Percentiles rank a stretch among this genome's conserved stretches.
phyloP scores from a whole-genome alignment of 2,113 vertebrate genomes.

The Catharus minimus region DNA sequence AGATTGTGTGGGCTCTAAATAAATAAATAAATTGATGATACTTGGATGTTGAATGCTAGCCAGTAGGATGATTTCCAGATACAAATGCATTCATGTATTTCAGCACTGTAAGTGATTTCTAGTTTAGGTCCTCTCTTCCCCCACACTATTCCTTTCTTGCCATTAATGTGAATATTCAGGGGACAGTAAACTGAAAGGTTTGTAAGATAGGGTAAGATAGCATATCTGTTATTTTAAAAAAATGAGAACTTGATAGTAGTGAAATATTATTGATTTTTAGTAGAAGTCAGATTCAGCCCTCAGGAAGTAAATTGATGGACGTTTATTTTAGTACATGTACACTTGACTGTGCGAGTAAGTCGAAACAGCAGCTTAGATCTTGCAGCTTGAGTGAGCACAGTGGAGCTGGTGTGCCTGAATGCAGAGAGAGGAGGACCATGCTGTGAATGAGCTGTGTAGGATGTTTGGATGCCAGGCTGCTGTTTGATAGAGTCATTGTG shows the following conservation, averaged over 20 bases:
- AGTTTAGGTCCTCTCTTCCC: neutral
- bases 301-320: neutral
- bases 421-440: neutral
- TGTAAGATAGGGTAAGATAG: neutral
- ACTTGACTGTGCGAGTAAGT: neutral
- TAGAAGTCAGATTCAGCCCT: neutral
- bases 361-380: neutral
- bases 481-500: neutral
- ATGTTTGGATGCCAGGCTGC: neutral
- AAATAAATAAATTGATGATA: neutral
- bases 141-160: rapidly evolving
- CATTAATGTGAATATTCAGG: neutral
- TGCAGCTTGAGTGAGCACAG: neutral
- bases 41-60: neutral
- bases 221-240: neutral
- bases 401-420: neutral
- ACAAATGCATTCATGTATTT: neutral
- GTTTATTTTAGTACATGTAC: neutral
- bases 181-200: neutral
- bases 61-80: neutral
- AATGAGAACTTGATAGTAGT: neutral
- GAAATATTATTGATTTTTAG: neutral
- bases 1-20: neutral
- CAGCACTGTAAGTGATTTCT: neutral
- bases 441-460: neutral